phyloP scores from a whole-genome alignment of 2,888 invertebrate genomes.

The Drosophila kambysellisi region DNA sequence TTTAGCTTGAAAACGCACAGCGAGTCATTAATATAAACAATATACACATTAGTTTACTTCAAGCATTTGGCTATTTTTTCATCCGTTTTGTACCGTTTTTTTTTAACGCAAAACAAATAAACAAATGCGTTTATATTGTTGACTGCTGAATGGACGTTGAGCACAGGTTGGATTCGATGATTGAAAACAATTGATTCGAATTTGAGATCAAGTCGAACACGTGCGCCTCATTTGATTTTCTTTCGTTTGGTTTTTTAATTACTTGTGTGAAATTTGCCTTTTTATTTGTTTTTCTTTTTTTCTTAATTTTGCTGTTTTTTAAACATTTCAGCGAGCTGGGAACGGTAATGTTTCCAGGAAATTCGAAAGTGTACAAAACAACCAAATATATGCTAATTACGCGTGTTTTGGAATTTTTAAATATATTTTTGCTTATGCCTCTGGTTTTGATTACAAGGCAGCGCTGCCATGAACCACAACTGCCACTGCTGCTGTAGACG shows the following conservation, averaged over 20 bases:
- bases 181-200: conserved; percentile 34
- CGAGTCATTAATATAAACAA: conserved; percentile 39
- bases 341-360: conserved; percentile 69
- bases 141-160: conserved; percentile 26
- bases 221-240: conserved; percentile 34
- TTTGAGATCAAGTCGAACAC: conserved; percentile 36
- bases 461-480: conserved; percentile 54
- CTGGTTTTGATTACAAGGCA: conserved; percentile 50
- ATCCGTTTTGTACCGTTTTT: conserved; percentile 19
- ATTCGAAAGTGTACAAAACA: conserved; percentile 52
- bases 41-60: conserved; percentile 34
- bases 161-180: conserved; percentile 33
- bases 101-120: conserved; percentile 40
- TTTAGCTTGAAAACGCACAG: neutral
- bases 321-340: conserved; percentile 41
- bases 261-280: conserved; percentile 5
- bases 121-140: conserved; percentile 38
- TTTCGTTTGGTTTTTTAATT: conserved; percentile 38
- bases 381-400: conserved; percentile 4
- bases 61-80: conserved; percentile 9
- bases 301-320: conserved; percentile 58
- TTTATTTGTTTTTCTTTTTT: neutral
- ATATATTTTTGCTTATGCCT: conserved; percentile 46
- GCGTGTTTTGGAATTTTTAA: conserved; percentile 13
- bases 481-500: conserved; percentile 25